phyloP scores from a whole-genome alignment of 2,113 vertebrate species.

The Perca flavescens region DNA sequence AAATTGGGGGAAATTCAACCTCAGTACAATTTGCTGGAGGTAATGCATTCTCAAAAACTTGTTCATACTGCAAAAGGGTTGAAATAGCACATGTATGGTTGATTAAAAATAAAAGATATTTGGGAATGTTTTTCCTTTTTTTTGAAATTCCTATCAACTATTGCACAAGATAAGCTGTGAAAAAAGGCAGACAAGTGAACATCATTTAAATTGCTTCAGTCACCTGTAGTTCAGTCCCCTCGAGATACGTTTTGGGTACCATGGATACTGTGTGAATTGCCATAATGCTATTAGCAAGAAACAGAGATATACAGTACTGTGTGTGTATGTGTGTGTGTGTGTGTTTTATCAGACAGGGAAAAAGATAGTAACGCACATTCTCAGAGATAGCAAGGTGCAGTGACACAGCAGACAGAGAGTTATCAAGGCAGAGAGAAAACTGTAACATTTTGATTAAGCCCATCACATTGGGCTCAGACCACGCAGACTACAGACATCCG shows the following conservation, averaged over 20 bases:
- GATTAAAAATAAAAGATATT: background rate
- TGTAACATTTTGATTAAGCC: conserved; percentile 63
- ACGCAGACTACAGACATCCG: conserved; percentile 38
- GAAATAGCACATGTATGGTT: conserved; percentile 2
- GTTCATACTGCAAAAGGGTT: background rate
- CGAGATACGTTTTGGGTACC: conserved; percentile 29
- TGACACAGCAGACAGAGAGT: conserved; percentile 59
- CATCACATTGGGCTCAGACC: conserved; percentile 41
- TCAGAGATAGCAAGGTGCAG: conserved; percentile 50
- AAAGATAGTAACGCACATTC: conserved; percentile 37
- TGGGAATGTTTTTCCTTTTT: background rate
- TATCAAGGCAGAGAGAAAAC: conserved; percentile 54
- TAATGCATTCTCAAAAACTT: conserved; percentile 7
- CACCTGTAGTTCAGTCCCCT: conserved; percentile 56
- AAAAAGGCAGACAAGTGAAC: conserved; percentile 25
- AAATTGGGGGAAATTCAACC: conserved; percentile 9
- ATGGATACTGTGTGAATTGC: conserved; percentile 28
- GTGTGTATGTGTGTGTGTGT: conserved; percentile 11
- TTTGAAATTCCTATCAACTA: conserved; percentile 25
- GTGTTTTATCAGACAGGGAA: conserved; percentile 7
- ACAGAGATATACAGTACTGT: conserved; percentile 37
- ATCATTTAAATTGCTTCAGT: conserved; percentile 47
- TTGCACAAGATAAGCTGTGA: conserved; percentile 26
- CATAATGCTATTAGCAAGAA: conserved; percentile 42
- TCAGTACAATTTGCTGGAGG: conserved; percentile 5